Evolutionary conservation across 2,797 vertebrate genomes (phyloP).

Genomic region (Phoebastria nigripes): DNA sequence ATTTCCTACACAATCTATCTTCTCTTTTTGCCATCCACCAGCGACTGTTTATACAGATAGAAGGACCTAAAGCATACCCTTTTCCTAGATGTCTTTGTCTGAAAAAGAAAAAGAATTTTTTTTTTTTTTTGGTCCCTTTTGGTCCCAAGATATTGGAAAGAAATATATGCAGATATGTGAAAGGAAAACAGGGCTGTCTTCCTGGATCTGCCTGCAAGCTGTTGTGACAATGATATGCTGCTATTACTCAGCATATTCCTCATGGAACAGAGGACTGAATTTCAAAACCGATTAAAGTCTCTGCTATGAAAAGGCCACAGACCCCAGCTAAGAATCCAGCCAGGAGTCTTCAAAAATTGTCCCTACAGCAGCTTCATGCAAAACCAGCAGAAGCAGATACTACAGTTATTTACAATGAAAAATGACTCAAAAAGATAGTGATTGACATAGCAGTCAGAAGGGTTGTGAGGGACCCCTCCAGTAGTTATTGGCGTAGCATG

Average conservation of each 20-base stretch:
- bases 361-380: not conserved
- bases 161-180: not conserved
- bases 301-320: not conserved
- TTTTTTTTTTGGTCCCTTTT: not conserved
- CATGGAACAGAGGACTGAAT: not conserved
- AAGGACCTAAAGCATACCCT: not conserved
- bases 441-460: not conserved
- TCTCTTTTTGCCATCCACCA: not conserved
- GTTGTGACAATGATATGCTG: not conserved
- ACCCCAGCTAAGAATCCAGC: not conserved
- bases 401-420: not conserved
- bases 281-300: constrained; percentile 18
- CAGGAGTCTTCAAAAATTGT: constrained; percentile 10
- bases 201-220: not conserved
- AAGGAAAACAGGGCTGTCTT: not conserved
- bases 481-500: not conserved
- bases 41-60: not conserved
- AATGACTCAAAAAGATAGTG: not conserved
- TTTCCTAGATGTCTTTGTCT: not conserved
- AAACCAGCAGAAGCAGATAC: not conserved
- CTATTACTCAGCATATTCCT: constrained; percentile 37
- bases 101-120: not conserved
- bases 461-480: not conserved
- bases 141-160: not conserved
- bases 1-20: not conserved